Conservation (phyloP, 2,113 vertebrate genomes). For the Heptranchias perlo region DNA sequence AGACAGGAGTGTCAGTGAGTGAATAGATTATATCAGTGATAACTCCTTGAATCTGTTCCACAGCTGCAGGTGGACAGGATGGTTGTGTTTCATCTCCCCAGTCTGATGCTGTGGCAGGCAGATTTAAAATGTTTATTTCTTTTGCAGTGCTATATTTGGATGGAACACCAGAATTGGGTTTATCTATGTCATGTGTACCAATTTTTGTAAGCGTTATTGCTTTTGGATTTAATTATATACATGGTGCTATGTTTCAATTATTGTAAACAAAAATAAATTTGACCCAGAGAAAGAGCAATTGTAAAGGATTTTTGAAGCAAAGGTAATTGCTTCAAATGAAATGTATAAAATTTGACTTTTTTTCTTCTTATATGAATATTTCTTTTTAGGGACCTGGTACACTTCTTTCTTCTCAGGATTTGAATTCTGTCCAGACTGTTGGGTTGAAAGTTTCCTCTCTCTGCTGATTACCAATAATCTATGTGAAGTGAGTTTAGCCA, state of each 20-base stretch:
- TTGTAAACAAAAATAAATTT: neutral
- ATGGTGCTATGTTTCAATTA: neutral
- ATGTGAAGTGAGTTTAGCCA: neutral
- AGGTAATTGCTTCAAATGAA: no score
- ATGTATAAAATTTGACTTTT: no score
- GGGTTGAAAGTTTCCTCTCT: neutral
- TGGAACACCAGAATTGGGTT: neutral
- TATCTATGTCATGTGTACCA: neutral
- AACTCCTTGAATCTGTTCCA: neutral
- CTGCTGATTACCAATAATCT: neutral
- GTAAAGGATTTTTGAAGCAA: no score
- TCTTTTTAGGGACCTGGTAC: neutral
- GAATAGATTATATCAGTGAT: conserved; percentile 36
- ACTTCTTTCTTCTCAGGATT: no score
- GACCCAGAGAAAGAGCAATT: neutral
- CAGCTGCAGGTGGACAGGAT: conserved; percentile 37
- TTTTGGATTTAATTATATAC: neutral
- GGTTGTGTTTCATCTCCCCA: conserved; percentile 38
- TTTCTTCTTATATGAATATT: neutral
- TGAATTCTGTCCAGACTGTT: neutral
- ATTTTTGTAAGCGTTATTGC: neutral
- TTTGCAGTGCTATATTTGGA: neutral
- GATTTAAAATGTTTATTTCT: neutral
- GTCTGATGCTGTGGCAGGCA: neutral
- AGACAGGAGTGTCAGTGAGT: neutral